phyloP scores from a whole-genome alignment of 1,140 invertebrate genomes.

The Coptotermes formosanus region DNA sequence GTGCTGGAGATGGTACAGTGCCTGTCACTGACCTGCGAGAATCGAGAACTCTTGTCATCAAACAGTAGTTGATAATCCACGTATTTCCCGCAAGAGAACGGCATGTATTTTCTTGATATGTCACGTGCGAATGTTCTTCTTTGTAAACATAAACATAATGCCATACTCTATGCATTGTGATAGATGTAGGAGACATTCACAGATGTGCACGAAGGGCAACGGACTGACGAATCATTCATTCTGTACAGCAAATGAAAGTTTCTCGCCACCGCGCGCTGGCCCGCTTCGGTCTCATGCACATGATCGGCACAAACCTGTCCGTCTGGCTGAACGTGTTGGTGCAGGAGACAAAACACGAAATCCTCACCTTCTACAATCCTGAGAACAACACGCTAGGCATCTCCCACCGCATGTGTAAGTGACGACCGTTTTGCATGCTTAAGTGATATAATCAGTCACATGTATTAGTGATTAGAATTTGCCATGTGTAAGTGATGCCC shows the following conservation, averaged over 20 bases:
- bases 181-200: not conserved
- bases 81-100: too few species aligned
- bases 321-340: conserved; percentile 91
- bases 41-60: too few species aligned
- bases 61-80: too few species aligned
- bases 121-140: not conserved
- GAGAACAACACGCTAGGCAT: conserved; percentile 77
- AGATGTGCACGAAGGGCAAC: too few species aligned
- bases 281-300: conserved; percentile 90
- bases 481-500: not conserved
- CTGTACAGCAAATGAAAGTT: conserved; percentile 77
- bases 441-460: not conserved
- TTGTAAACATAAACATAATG: not conserved
- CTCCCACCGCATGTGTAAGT: conserved; percentile 65
- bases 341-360: conserved; percentile 92
- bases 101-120: not conserved
- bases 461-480: not conserved
- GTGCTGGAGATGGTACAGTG: too few species aligned
- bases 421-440: not conserved
- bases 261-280: conserved; percentile 83
- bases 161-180: not conserved
- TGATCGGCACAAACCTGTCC: conserved; percentile 92
- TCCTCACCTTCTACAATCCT: conserved; percentile 83
- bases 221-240: too few species aligned
- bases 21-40: too few species aligned